A percentile compares a stretch with the other conserved stretches of the same genome.
Evolutionary conservation across 2,888 invertebrate genomes (phyloP).

Genomic region (Athripsodes cinereus): DNA sequence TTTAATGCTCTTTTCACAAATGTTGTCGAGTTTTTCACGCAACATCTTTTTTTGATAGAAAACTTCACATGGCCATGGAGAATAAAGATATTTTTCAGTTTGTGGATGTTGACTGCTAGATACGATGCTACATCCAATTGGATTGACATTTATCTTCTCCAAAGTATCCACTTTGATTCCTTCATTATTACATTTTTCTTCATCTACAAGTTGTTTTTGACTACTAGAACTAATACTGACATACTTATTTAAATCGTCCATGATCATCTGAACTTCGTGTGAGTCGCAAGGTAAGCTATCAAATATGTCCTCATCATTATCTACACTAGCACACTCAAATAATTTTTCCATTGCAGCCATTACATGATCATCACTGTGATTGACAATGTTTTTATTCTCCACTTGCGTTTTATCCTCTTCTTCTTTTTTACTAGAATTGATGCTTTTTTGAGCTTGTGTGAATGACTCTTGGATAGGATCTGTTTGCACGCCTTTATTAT

Average conservation of each 20-base stretch:
- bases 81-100: slow-evolving; percentile 30
- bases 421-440: no score
- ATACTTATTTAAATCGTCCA: slow-evolving; percentile 21
- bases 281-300: slow-evolving; percentile 33
- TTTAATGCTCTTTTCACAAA: slow-evolving; percentile 40
- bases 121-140: slow-evolving; percentile 11
- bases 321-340: slow-evolving; percentile 40
- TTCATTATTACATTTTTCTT: no score
- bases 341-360: slow-evolving; percentile 43
- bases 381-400: no score
- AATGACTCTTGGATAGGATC: slow-evolving; percentile 3
- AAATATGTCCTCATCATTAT: slow-evolving; percentile 41
- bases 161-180: no score
- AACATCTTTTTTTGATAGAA: slow-evolving; percentile 41
- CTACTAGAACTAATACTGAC: neutral
- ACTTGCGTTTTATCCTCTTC: no score
- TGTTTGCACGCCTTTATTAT: slow-evolving; percentile 19
- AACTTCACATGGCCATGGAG: slow-evolving; percentile 45
- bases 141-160: slow-evolving; percentile 28
- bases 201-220: neutral
- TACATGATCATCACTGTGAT: slow-evolving; percentile 33
- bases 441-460: no score
- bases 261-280: slow-evolving; percentile 19
- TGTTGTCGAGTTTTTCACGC: slow-evolving; percentile 40
- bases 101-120: slow-evolving; percentile 8